Conservation (phyloP, 1,140 invertebrate species). For the Glossosoma conforme region DNA sequence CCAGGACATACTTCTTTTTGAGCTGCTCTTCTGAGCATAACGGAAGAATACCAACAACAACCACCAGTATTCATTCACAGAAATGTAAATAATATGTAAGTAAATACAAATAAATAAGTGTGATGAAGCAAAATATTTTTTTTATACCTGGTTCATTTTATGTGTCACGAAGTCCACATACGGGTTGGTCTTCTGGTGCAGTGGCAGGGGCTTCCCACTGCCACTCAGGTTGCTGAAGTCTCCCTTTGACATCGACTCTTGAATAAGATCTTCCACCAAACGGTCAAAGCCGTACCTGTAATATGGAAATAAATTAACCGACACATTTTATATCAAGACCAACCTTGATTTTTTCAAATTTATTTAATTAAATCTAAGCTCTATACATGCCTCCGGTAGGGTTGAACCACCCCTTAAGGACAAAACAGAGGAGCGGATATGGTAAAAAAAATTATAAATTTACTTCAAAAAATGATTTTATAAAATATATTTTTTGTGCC, state of each 20-base stretch:
- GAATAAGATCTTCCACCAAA: slow-evolving; percentile 84
- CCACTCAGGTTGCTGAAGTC: slow-evolving; percentile 81
- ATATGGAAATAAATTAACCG: slow-evolving; percentile 9
- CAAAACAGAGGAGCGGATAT: too few relatives aligned
- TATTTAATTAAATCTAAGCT: too few relatives aligned
- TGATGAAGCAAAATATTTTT: not conserved
- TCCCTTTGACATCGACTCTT: slow-evolving; percentile 82
- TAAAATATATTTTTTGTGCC: not conserved
- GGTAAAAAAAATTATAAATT: slow-evolving; percentile 20
- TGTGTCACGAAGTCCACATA: slow-evolving; percentile 85
- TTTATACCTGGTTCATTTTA: slow-evolving; percentile 75
- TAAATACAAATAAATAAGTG: too few relatives aligned
- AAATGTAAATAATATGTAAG: too few relatives aligned
- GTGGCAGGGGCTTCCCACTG: slow-evolving; percentile 71
- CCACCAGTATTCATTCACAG: too few relatives aligned
- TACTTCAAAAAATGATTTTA: not conserved
- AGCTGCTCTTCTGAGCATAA: too few relatives aligned
- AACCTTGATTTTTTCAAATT: not conserved
- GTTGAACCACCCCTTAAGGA: too few relatives aligned
- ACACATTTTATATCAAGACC: not conserved
- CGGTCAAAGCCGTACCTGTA: slow-evolving; percentile 75
- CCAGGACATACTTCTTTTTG: too few relatives aligned
- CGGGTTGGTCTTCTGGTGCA: slow-evolving; percentile 65
- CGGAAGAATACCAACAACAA: too few relatives aligned
- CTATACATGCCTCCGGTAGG: too few relatives aligned